phyloP scores from a whole-genome alignment of 2,113 vertebrate genomes.

The Carassius carassius region DNA sequence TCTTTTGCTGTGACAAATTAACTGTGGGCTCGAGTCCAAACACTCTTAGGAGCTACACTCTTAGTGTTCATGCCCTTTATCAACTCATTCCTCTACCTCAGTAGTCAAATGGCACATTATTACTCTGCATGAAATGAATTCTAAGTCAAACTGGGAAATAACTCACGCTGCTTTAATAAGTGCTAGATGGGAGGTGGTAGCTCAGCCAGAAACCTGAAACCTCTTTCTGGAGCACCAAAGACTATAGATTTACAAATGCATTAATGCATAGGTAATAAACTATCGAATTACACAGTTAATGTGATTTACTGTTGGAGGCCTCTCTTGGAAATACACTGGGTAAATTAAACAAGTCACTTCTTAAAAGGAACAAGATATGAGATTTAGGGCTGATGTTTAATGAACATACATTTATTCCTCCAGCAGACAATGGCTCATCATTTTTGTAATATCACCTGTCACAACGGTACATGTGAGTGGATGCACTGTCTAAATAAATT shows the following conservation, averaged over 20 bases:
- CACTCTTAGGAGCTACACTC: constrained; percentile 9
- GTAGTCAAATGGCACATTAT: constrained; percentile 8
- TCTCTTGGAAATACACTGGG: background rate
- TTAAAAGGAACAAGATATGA: background rate
- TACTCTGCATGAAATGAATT: background rate
- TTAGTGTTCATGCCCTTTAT: constrained; percentile 7
- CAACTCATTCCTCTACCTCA: constrained; percentile 10
- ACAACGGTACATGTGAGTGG: background rate
- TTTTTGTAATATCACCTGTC: background rate
- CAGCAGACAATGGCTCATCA: too few relatives aligned
- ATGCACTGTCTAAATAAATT: background rate
- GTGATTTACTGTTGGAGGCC: background rate
- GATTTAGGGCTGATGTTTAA: background rate
- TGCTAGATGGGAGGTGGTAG: background rate
- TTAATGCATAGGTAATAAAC: background rate
- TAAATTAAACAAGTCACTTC: background rate
- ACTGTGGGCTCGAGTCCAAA: background rate
- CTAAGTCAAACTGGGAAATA: constrained; percentile 25
- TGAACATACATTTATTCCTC: background rate
- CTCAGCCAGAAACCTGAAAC: constrained; percentile 37
- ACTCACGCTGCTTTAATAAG: constrained; percentile 40
- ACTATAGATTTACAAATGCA: constrained; percentile 8
- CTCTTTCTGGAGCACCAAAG: constrained; percentile 25
- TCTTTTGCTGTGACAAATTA: constrained; percentile 13
- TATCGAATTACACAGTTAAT: background rate